Conservation (phyloP, 1,140 invertebrate species). For the Magallana angulata region DNA sequence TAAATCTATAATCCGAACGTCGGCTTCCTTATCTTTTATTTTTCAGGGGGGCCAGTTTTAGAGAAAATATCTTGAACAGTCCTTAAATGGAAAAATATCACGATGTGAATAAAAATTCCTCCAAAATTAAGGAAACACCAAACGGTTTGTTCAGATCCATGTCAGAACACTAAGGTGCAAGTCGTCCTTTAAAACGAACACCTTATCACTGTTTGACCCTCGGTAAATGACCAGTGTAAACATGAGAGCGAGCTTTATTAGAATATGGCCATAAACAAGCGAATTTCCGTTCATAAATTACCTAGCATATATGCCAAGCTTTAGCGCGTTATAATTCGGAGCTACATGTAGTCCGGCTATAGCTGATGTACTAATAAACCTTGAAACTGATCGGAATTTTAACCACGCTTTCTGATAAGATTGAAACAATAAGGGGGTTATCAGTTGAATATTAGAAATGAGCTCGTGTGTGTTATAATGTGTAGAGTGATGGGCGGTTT, state of each 20-base stretch:
- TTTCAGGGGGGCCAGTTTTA: too few species aligned
- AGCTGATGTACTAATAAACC: background rate
- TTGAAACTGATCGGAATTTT: background rate
- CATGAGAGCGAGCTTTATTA: constrained; percentile 10
- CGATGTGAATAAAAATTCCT: background rate
- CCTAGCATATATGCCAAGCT: background rate
- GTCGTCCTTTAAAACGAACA: background rate
- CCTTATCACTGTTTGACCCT: constrained; percentile 11
- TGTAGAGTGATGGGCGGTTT: too few species aligned
- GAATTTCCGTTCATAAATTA: background rate
- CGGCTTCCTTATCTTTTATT: background rate
- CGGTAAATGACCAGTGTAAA: background rate
- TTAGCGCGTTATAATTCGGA: background rate
- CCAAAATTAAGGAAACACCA: background rate
- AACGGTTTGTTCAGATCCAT: background rate
- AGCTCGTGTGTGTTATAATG: too few species aligned
- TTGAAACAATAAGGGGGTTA: too few species aligned
- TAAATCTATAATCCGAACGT: constrained; percentile 28
- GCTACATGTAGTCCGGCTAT: background rate
- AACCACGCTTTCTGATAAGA: too few species aligned
- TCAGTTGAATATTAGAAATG: too few species aligned
- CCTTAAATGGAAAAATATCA: background rate
- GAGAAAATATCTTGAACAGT: too few species aligned
- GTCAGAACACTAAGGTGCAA: background rate
- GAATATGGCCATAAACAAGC: background rate